Evolutionary conservation across 2,113 vertebrate genomes (phyloP).

Genomic region (Notarius lentiginosus): DNA sequence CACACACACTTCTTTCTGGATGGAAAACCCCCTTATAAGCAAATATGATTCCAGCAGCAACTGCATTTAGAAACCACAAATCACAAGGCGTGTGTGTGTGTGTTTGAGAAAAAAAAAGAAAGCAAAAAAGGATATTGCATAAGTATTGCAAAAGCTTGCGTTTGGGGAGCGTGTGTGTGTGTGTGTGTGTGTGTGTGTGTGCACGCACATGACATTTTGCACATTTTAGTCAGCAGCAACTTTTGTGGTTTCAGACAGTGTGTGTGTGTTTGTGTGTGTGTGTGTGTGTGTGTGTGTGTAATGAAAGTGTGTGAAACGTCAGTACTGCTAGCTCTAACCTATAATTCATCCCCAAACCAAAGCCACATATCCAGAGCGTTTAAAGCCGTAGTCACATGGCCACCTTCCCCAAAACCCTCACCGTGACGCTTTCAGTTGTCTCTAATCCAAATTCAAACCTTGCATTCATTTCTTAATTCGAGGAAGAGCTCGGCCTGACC

Average conservation of each 20-base stretch:
- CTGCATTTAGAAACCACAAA: slow-evolving; percentile 26
- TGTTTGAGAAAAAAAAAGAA: not conserved
- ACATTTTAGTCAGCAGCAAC: not conserved
- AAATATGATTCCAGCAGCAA: slow-evolving; percentile 17
- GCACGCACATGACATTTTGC: not conserved
- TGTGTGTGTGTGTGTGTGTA: not conserved
- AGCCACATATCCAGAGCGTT: not conserved
- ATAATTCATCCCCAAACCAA: not conserved
- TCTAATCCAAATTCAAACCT: not conserved
- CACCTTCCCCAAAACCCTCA: not conserved
- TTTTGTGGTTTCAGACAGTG: not conserved
- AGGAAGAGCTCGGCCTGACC: not conserved
- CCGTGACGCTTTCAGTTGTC: not conserved
- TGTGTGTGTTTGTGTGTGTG: not conserved
- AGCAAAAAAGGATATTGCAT: not conserved
- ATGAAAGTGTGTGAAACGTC: not conserved
- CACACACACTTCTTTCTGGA: no score
- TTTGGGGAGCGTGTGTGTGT: not conserved
- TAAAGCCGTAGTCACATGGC: not conserved
- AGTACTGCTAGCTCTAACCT: not conserved
- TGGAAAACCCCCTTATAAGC: no score
- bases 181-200: not conserved
- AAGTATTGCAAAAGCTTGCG: not conserved
- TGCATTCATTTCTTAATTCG: not conserved
- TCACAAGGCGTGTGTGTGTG: not conserved